These are phyloP conservation scores for Gymnarchus niloticus DNA, from an alignment of 2,113 vertebrate genomes.

Conservation along the genomic window DNA sequence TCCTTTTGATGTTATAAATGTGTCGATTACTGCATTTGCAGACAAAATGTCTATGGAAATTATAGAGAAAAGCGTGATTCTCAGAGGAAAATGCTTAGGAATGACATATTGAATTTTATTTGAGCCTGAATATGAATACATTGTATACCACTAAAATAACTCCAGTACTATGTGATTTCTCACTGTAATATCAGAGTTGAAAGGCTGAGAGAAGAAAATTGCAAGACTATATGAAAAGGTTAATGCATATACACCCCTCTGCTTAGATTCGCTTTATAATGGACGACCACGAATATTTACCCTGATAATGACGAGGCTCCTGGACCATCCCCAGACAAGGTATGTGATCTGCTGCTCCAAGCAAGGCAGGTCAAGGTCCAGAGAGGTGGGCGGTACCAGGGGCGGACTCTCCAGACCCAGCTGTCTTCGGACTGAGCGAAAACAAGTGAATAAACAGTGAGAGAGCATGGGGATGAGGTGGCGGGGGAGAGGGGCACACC, in stretches of 20 bases:
- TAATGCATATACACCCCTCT: conserved; percentile 47
- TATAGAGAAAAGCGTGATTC: conserved; percentile 86
- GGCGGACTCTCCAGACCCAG: neutral
- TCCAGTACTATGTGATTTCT: conserved; percentile 52
- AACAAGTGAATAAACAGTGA: neutral
- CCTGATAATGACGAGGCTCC: neutral
- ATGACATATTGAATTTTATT: conserved; percentile 91
- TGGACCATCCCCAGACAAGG: neutral
- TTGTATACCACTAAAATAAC: conserved; percentile 58
- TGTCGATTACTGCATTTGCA: conserved; percentile 95
- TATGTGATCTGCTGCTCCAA: neutral
- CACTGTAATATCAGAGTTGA: conserved; percentile 58
- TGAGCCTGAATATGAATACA: conserved; percentile 78
- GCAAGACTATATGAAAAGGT: conserved; percentile 64
- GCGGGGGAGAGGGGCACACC: neutral
- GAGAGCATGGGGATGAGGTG: neutral
- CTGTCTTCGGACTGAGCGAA: neutral
- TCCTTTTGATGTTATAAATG: conserved; percentile 98
- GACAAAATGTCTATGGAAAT: conserved; percentile 97
- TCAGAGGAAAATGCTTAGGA: conserved; percentile 83
- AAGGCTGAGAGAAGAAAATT: conserved; percentile 58
- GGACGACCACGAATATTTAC: conserved; percentile 53
- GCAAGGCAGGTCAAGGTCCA: neutral
- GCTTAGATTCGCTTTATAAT: conserved; percentile 49
- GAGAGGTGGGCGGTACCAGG: neutral